phyloP scores from a whole-genome alignment of 1,140 invertebrate genomes.

The Cydia splendana region DNA sequence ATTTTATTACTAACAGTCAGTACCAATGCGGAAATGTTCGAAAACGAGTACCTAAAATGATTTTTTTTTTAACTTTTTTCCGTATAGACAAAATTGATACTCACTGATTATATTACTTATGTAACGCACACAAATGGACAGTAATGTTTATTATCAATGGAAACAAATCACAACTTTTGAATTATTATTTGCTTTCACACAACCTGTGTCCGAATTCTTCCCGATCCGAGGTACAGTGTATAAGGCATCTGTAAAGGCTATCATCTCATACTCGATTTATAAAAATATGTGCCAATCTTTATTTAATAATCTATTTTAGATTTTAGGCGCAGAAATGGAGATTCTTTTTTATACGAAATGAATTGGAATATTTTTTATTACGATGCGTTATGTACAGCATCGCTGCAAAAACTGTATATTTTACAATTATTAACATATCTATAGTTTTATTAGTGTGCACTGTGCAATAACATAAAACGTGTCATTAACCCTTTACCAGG shows the following conservation, averaged over 20 bases:
- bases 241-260: constrained; percentile 30
- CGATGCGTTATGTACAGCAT: neutral
- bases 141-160: constrained; percentile 19
- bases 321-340: neutral
- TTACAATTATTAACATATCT: neutral
- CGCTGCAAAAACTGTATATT: no score
- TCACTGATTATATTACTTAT: constrained; percentile 23
- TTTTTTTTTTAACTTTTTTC: neutral
- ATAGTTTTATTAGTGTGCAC: neutral
- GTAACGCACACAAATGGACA: constrained; percentile 15
- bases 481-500: no score
- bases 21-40: neutral
- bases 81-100: neutral
- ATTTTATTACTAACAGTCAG: neutral
- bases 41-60: neutral
- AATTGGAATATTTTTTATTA: neutral
- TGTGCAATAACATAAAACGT: no score
- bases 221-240: constrained; percentile 21
- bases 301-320: neutral
- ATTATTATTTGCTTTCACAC: constrained; percentile 28
- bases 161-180: constrained; percentile 22
- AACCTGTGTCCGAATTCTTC: constrained; percentile 1
- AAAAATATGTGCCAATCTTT: constrained; percentile 22
- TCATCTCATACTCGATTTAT: neutral
- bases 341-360: neutral